Evolutionary conservation across 2,797 vertebrate genomes (phyloP), one percentile per base, ranked within the genome.

Genomic region (Trachops cirrhosus): DNA sequence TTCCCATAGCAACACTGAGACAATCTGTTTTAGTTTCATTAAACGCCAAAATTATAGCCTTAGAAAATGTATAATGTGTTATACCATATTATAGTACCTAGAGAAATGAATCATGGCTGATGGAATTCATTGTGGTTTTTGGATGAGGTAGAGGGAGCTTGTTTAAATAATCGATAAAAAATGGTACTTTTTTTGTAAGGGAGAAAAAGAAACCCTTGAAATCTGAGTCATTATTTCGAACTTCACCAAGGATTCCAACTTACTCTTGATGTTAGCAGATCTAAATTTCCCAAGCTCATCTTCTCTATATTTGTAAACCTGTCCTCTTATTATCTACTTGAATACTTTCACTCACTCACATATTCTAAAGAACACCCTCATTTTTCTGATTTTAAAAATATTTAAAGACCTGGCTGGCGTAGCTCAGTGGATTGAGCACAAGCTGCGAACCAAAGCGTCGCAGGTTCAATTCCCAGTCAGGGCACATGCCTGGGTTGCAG

Each of bases 1-100:
- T 97, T 96, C 71, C 92, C 94, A 74, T 96, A 95, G 96, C 94
- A 97, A 95, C 94, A 79, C 54, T 82, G 75, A 86, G 84, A 67
- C 94, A 95, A 48, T 96, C 83, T 91, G 94, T 85, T 87, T 96
- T 96, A 92, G 41, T 93, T 97, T 94, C 59, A 70, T 89, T 97
- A 97, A 96, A 89, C 94, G 93, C 71, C 50, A 70, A 93, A 82
- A 97, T 84, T 86, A 88, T 68, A 82, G 64, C 44, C 52, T 48
- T 41, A 95, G 89, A 87, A 96, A 94, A 91, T 68, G 64, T 80
- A 62, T 67, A 59, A 77, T 92, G 54, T 64, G 44, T 94, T 77
- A 70, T 77, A n/a, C 70, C 46, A 44, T 70, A 62, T 93, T 86
- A 37, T 22, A 96, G 37, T 41, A 75, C 24, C 79, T 78, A 68